A percentile compares a stretch with the other conserved stretches of the same genome.
Conservation (phyloP, 2,888 invertebrate species). For the Baronia brevicornis region DNA sequence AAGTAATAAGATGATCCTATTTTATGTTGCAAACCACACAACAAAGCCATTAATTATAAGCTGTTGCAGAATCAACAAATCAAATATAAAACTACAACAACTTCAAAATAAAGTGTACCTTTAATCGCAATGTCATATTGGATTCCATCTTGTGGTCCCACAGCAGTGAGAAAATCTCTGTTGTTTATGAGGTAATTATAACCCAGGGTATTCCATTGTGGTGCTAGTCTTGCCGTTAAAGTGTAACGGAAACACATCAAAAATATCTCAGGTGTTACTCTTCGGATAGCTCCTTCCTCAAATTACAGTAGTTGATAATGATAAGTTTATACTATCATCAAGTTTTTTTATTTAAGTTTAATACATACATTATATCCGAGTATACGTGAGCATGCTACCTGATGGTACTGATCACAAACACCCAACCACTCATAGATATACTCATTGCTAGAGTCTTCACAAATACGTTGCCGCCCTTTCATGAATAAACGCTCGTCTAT, state of each 20-base stretch:
- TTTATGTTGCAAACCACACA: no score
- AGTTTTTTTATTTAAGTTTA: background rate
- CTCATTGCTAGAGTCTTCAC: no score
- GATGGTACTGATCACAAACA: no score
- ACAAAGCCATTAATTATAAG: no score
- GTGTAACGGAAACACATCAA: constrained; percentile 58
- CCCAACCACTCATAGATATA: no score
- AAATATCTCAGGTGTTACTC: constrained; percentile 40
- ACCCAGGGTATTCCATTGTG: constrained; percentile 52
- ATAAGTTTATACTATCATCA: background rate
- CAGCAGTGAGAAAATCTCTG: constrained; percentile 48
- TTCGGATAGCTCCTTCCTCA: constrained; percentile 46
- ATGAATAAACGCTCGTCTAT: no score
- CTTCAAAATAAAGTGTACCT: constrained; percentile 28
- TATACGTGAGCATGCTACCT: no score
- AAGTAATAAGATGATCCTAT: no score
- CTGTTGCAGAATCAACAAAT: constrained; percentile 10
- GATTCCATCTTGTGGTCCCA: constrained; percentile 47
- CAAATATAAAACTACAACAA: constrained; percentile 2
- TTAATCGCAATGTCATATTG: constrained; percentile 34
- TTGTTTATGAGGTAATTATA: constrained; percentile 52
- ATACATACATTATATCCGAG: no score
- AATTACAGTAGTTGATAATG: constrained; percentile 12
- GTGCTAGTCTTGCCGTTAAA: constrained; percentile 57
- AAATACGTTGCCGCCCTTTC: no score